Conservation (phyloP, 2,113 vertebrate species). For the Campylomormyrus tamandua region DNA sequence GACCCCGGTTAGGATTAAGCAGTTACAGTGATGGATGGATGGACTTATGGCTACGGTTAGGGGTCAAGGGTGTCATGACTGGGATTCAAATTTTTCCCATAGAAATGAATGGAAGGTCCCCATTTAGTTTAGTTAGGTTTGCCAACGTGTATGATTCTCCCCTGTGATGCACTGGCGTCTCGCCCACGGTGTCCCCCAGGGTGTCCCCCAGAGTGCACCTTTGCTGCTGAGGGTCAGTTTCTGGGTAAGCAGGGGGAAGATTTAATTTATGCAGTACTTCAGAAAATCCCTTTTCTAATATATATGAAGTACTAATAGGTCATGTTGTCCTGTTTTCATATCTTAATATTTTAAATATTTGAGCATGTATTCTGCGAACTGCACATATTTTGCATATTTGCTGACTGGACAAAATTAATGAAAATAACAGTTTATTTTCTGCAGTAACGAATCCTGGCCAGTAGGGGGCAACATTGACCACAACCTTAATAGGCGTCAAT, state of each 20-base stretch:
- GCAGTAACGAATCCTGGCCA: background rate
- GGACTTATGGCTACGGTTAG: no score
- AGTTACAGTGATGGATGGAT: no score
- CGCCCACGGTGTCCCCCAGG: background rate
- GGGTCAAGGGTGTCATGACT: no score
- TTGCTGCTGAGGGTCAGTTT: background rate
- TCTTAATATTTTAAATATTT: background rate
- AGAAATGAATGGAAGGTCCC: no score
- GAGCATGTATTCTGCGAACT: background rate
- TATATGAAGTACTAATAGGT: background rate
- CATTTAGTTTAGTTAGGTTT: no score
- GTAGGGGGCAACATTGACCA: constrained; percentile 12
- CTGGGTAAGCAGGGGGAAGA: background rate
- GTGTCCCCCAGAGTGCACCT: background rate
- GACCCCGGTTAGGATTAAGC: no score
- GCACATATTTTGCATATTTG: background rate
- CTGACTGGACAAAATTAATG: background rate
- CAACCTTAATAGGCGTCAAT: background rate
- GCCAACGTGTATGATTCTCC: background rate
- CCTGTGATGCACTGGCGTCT: background rate
- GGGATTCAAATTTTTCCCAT: no score
- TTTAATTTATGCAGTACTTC: background rate
- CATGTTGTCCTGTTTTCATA: background rate
- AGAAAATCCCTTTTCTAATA: background rate
- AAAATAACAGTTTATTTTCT: background rate